Base-by-base conservation (phyloP, 2,797 vertebrate species). In the Aplochiton taeniatus region DNA sequence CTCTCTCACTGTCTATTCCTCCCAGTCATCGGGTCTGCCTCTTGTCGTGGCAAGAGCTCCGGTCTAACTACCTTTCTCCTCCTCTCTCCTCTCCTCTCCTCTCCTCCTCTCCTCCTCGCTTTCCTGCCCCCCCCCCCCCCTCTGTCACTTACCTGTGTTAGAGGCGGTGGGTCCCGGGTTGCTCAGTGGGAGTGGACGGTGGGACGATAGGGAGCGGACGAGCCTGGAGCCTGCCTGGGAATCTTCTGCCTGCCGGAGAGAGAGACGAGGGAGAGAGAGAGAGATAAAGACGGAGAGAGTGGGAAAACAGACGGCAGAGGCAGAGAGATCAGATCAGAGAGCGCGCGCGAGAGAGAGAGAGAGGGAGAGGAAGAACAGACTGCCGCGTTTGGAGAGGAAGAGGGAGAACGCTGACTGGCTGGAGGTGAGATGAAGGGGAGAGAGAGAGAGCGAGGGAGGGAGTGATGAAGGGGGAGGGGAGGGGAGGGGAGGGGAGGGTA, bases 281-380 rank as follows among this genome's bases (percentile, higher is more conserved):
- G 57, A 61, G 64, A 87, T 81, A 77, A 88, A 87, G 90, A 83
- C 86, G 84, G 83, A 82, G 86, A 50, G 71, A 79, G 82, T 46
- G 69, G 60, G 53, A 49, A 56, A 68, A 43, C 71, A 58, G 53
- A 59, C 55, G 57, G 56, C 45, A 68, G 70, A 83, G 77, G 64
- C 79, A 82, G 83, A 82, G 79, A 86, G 82, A 82, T 54, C 63
- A 52, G 16, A 48, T 20, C 41, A 80, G 78, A 65, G 69, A 69
- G 72, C 72, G 78, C 63, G 79, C 79, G 77, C 66, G 76, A 78
- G 82, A 70, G 70, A 73, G 83, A 55, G 65, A 65, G 16, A 18
- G 53, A 63, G 51, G 41, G 59, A 47, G 45, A 11, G 47, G 12
- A 45, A 49, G 59, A 50, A 31, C 31, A 19, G 48, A 61, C 17